These are phyloP conservation scores for Coleophora flavipennella DNA, from an alignment of 2,888 invertebrate species.

Conservation along the genomic window DNA sequence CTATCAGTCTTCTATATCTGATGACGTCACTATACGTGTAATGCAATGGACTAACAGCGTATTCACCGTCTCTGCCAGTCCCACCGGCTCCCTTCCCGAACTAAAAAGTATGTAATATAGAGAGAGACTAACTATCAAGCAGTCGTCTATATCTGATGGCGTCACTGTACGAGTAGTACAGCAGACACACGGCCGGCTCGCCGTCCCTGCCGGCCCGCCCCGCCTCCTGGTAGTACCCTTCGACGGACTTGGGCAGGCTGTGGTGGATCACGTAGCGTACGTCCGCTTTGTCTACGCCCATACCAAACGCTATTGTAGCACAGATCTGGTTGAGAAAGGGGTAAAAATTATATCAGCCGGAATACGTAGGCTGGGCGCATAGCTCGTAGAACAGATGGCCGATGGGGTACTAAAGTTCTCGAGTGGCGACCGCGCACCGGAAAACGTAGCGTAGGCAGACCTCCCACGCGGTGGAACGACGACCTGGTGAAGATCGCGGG, in stretches of 20 bases:
- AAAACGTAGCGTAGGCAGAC: no score
- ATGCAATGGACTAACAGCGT: background rate
- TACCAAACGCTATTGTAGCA: constrained; percentile 98
- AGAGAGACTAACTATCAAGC: constrained; percentile 72
- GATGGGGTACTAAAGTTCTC: no score
- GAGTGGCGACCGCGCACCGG: no score
- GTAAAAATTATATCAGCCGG: no score
- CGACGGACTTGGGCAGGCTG: constrained; percentile 94
- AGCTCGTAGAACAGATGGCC: no score
- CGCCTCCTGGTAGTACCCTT: constrained; percentile 98
- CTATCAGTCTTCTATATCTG: background rate
- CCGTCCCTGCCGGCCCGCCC: constrained; percentile 98
- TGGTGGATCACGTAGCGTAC: constrained; percentile 95
- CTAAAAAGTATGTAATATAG: no score
- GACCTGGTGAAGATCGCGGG: no score
- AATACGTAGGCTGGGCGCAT: no score
- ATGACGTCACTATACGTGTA: background rate
- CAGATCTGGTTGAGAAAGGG: constrained; percentile 75
- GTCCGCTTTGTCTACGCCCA: constrained; percentile 99
- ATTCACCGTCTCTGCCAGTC: background rate
- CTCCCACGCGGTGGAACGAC: no score
- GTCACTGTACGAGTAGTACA: constrained; percentile 92
- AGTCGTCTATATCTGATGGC: constrained; percentile 79
- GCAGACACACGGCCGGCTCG: constrained; percentile 84
- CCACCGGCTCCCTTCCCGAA: no score